Evolutionary conservation across 2,113 vertebrate species (phyloP).

Genomic region (Peromyscus californicus): DNA sequence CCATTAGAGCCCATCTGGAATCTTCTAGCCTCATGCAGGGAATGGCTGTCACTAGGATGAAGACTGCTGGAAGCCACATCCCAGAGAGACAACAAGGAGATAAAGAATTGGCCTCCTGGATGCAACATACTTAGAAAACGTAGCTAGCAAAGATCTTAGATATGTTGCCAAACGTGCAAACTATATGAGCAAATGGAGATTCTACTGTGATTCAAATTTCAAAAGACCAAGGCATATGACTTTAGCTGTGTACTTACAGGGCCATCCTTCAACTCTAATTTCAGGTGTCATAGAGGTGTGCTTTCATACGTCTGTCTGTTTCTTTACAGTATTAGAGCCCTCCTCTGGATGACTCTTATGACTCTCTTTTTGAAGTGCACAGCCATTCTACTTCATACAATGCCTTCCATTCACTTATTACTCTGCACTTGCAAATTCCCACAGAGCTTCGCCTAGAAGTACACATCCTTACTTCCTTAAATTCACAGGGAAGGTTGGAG

Average conservation of each 20-base stretch:
- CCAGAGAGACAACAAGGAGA: not conserved
- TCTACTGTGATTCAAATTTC: not conserved
- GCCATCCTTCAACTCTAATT: not conserved
- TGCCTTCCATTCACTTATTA: not conserved
- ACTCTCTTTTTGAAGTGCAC: too few relatives aligned
- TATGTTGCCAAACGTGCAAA: fast-evolving
- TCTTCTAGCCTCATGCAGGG: not conserved
- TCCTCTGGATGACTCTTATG: not conserved
- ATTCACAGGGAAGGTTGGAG: not conserved
- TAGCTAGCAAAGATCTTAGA: too few relatives aligned
- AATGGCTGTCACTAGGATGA: not conserved
- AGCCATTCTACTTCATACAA: fast-evolving
- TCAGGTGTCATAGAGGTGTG: too few relatives aligned
- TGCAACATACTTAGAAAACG: not conserved
- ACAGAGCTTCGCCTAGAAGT: not conserved
- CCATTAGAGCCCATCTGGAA: not conserved
- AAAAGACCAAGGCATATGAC: not conserved
- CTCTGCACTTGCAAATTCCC: not conserved
- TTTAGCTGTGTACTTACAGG: not conserved
- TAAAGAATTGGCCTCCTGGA: not conserved
- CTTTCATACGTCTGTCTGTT: not conserved
- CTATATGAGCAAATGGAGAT: not conserved
- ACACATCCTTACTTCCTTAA: not conserved
- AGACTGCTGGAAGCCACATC: not conserved
- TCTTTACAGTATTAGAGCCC: not conserved